Percentiles rank a stretch among this genome's conserved stretches.
phyloP scores from a whole-genome alignment of 2,113 vertebrate genomes.

The Hirundichthys speculiger region DNA sequence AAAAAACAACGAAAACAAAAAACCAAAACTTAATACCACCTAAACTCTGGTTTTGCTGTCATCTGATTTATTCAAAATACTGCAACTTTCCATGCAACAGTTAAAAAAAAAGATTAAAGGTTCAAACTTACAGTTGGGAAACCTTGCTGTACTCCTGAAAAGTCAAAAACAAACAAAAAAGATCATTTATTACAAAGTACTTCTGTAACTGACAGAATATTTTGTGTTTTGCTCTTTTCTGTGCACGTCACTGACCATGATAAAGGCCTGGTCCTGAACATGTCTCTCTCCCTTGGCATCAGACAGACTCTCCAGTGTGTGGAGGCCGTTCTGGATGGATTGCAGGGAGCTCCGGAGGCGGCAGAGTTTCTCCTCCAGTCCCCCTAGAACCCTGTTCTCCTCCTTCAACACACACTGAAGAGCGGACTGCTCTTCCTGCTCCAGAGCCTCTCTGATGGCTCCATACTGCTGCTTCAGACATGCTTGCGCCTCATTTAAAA shows the following conservation, averaged over 20 bases:
- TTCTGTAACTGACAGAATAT: background rate
- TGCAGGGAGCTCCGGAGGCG: conserved; percentile 58
- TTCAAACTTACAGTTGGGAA: conserved; percentile 70
- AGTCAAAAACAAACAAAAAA: conserved; percentile 17
- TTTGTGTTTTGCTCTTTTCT: background rate
- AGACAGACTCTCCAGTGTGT: conserved; percentile 67
- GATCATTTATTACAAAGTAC: background rate
- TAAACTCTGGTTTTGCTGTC: too few species aligned
- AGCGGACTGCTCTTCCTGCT: conserved; percentile 75
- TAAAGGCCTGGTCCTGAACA: conserved; percentile 78
- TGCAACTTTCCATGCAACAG: background rate
- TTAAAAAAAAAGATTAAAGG: background rate
- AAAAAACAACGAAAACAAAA: too few species aligned
- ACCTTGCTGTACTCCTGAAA: conserved; percentile 79
- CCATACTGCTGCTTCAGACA: conserved; percentile 76
- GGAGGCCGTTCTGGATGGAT: conserved; percentile 65
- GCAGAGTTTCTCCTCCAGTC: conserved; percentile 71
- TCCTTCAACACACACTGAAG: conserved; percentile 73
- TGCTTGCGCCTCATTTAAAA: conserved; percentile 45
- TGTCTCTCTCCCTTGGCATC: conserved; percentile 62
- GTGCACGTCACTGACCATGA: conserved; percentile 60
- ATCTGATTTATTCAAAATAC: too few species aligned
- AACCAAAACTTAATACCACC: too few species aligned
- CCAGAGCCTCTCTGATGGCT: conserved; percentile 75
- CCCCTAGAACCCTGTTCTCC: conserved; percentile 68